Conservation (phyloP, 2,797 vertebrate species). For the Loris lydekkerianus region DNA sequence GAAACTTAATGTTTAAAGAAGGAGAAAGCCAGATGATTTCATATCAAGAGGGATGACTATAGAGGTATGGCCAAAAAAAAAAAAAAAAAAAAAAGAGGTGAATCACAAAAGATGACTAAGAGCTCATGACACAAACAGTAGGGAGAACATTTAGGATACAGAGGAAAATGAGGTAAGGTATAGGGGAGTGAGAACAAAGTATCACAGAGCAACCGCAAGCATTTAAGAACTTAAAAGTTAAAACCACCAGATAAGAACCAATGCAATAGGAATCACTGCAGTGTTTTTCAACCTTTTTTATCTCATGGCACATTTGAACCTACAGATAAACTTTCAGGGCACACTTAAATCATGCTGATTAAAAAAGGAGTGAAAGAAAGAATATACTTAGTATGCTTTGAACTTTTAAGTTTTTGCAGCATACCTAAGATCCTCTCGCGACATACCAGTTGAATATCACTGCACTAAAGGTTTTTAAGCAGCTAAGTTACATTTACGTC, state of each 20-base stretch:
- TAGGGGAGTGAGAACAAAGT: background rate
- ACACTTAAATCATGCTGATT: too few species aligned
- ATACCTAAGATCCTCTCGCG: too few species aligned
- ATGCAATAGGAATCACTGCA: background rate
- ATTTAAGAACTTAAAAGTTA: background rate
- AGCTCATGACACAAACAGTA: background rate
- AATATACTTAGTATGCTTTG: too few species aligned
- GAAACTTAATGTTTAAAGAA: too few species aligned
- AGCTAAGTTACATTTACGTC: background rate
- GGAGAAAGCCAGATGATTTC: background rate
- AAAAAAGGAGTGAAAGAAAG: too few species aligned
- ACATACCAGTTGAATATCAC: too few species aligned
- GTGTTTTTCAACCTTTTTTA: too few species aligned
- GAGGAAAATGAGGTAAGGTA: background rate
- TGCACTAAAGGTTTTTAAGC: background rate
- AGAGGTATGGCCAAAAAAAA: background rate
- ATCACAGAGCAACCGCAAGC: background rate
- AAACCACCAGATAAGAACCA: background rate
- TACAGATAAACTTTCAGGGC: too few species aligned
- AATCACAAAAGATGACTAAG: background rate
- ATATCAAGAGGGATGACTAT: background rate
- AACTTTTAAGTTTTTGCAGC: too few species aligned
- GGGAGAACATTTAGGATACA: background rate
- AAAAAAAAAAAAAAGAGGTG: background rate
- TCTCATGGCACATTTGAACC: too few species aligned